Conservation (phyloP, 1,140 invertebrate genomes). For the Aphidius ervi region DNA sequence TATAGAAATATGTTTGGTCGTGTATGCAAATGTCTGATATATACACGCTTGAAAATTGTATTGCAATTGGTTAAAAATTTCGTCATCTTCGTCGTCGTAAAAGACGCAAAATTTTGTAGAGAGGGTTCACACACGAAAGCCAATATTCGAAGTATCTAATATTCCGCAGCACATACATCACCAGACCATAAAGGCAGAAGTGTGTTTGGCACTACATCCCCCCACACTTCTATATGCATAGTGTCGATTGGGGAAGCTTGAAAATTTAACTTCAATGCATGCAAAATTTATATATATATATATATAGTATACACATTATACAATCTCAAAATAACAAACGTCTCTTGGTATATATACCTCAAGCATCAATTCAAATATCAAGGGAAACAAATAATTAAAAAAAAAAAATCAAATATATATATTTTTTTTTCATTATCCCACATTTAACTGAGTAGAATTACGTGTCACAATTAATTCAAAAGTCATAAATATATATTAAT, state of each 20-base stretch:
- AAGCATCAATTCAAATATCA: background rate
- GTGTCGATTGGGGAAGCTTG: conserved; percentile 3
- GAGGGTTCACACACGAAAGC: conserved; percentile 17
- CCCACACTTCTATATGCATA: background rate
- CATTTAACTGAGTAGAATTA: no score
- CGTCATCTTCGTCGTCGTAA: background rate
- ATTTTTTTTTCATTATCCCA: no score
- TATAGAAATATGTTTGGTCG: conserved; percentile 27
- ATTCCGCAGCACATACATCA: conserved; percentile 24
- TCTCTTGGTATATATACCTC: no score
- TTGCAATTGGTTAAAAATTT: conserved; percentile 9
- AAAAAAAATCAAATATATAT: background rate
- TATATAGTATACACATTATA: background rate
- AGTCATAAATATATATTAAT: no score
- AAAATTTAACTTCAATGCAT: conserved; percentile 12
- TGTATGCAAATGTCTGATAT: conserved; percentile 25
- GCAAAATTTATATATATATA: background rate
- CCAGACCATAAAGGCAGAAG: background rate
- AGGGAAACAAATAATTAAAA: background rate
- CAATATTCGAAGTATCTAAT: conserved; percentile 46
- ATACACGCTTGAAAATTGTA: conserved; percentile 1
- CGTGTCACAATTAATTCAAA: no score
- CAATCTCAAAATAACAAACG: no score
- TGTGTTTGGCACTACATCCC: background rate
- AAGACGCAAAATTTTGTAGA: conserved; percentile 2